Base-by-base conservation (phyloP, 1,140 invertebrate genomes). In the Drosophila melanica region DNA sequence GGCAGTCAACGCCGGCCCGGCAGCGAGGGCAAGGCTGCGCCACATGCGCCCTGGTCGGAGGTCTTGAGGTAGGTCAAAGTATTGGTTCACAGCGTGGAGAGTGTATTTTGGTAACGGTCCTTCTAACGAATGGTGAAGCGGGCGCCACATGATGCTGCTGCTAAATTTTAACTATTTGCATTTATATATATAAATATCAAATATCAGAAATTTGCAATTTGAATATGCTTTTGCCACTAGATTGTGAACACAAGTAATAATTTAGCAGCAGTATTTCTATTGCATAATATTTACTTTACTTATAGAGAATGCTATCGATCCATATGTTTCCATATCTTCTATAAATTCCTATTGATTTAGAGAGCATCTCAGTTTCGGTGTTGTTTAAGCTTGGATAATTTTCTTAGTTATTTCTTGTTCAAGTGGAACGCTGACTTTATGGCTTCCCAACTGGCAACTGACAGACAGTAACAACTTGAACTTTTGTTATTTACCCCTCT, bases 31-130 rank as follows among this genome's bases (percentile, higher is more conserved):
- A 85, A 71, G 11, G 62, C 71, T 9, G 65, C 74, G 48, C 62
- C 75, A 47, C 92, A 90, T 90, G 90, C 74, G 62, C 93, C 94
- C 87, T 95, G 94, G 94, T 85, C 93, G 44, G 92, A 93, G 50
- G 92, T 95, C 48, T 94, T 95, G 91, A 95, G 94, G 95, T 95
- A 93, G 85, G 86, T 91, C 39, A 53, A 59, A 65, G 4, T 74
- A 20, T 59, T 67, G 37, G 0, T 27, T 39, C 18, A 4, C 12
- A 4, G 27, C 20, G 30, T 51, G 7, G 33, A 41, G 37, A 27
- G 2, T 33, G 1, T 10, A 4, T 41, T 35, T 33, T 63, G 27
- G 39, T 20, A 39, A 39, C 39, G 53, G 37, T 41, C 12, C 12
- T 41, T 27, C 14, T 4, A 41, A 16, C 12, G 20, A 5, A 14